Evolutionary conservation across 2,113 vertebrate genomes (phyloP).

Genomic region (Rhineura floridana): DNA sequence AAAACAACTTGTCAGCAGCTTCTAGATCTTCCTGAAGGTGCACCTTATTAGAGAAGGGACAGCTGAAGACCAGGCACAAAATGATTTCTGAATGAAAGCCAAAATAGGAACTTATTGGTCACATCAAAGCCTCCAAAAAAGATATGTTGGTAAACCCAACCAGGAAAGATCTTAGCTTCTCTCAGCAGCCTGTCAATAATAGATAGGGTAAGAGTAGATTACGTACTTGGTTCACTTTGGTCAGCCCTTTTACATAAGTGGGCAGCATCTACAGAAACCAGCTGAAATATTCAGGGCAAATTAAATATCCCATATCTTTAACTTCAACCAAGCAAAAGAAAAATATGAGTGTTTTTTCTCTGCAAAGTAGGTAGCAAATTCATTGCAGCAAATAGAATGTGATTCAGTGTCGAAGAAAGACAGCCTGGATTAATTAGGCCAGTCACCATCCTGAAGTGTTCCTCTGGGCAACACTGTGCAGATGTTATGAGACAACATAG

Average conservation of each 20-base stretch:
- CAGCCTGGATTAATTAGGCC: slow-evolving; percentile 25
- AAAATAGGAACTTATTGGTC: neutral
- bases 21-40: neutral
- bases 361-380: slow-evolving; percentile 1
- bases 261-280: neutral
- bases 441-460: slow-evolving; percentile 21
- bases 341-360: neutral
- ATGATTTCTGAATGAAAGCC: neutral
- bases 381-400: neutral
- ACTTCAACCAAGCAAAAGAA: neutral
- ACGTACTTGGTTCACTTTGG: neutral
- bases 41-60: neutral
- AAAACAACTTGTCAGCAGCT: neutral
- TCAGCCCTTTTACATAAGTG: neutral
- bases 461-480: slow-evolving; percentile 1
- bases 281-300: neutral
- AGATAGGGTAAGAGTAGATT: neutral
- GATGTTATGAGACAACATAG: slow-evolving; percentile 27
- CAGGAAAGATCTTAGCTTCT: neutral
- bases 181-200: neutral
- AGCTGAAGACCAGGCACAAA: neutral
- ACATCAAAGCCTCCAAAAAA: neutral
- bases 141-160: neutral
- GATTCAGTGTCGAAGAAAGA: neutral
- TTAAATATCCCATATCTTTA: no score